Conservation (phyloP, 2,797 vertebrate species). For the Cuniculus paca region DNA sequence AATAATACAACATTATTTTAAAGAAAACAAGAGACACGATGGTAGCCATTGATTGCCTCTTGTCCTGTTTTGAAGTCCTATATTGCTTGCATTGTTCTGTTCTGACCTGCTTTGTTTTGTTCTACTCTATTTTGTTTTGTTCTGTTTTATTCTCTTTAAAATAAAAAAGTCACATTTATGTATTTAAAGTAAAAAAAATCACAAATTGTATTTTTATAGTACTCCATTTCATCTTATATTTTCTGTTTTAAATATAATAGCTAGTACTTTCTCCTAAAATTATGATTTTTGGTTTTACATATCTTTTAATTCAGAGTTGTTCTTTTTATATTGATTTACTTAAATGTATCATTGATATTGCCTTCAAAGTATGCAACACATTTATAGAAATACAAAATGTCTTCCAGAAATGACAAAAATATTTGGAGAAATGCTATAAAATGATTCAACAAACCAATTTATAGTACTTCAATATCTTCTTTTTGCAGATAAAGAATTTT, state of each 20-base stretch:
- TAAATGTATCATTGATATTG: not conserved
- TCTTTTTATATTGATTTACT: not conserved
- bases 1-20: too few relatives aligned
- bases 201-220: not conserved
- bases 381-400: constrained; percentile 24
- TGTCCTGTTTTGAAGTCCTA: too few relatives aligned
- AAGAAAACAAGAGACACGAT: too few relatives aligned
- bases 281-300: not conserved
- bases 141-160: too few relatives aligned
- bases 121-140: too few relatives aligned
- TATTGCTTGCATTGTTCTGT: too few relatives aligned
- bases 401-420: constrained; percentile 11
- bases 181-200: not conserved
- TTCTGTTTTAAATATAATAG: not conserved
- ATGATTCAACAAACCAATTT: not conserved
- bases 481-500: constrained; percentile 16
- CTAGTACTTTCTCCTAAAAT: not conserved
- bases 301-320: not conserved
- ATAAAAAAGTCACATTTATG: not conserved
- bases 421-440: not conserved
- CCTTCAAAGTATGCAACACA: not conserved
- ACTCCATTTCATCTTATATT: not conserved
- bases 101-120: too few relatives aligned
- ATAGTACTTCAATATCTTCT: not conserved
- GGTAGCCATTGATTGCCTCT: too few relatives aligned